Base-by-base conservation (phyloP, 2,113 vertebrate genomes). In the Nothocercus nigrocapillus region DNA sequence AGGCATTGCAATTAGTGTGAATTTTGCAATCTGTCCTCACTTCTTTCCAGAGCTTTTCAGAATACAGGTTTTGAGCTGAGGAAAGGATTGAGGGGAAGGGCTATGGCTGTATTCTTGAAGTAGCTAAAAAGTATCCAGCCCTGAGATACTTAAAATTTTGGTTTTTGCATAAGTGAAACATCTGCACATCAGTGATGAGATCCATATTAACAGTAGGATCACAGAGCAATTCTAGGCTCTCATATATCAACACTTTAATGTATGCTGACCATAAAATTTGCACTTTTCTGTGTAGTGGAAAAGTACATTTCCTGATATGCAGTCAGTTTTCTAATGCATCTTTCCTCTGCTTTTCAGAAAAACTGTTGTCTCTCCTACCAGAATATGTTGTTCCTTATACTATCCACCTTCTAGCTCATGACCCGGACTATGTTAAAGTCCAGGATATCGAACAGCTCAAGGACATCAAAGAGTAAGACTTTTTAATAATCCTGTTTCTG, bases 401-500 rank as follows among this genome's bases (percentile, higher is more conserved):
- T 97, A 99, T 99, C 95, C 99, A 99, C 96, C 98, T 99, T 82
- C 98, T 99, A 97, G 99, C 99, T 32, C 99, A 99, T 67, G 99
- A 99, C 95, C 99, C 99, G 64, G 99, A 99, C 97, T 99, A 99
- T 69, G 98, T 99, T 88, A 99, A 99, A 98, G 98, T 99, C 32
- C 99, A 99, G 96, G 99, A 99, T 96, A 99, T 99, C 25, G 99
- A 99, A 93, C 99, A 99, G 96, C 99, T 99, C 69, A 99, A 99
- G 96, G 99, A 99, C 96, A 99, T 99, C 95, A 99, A 99, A 98
- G 99, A 99, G 99, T 99, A 98, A 99, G 99, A 98, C 19, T 61
- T 94, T 90, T 54, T 63, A 76, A 86, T 36, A 32, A 2, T 53
- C 32, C 56, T 84, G 53, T 58, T 88, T 58, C 56, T 66, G 16